These are phyloP conservation scores for Heterohyrax brucei DNA, from an alignment of 2,797 vertebrate genomes.

Conservation along the genomic window DNA sequence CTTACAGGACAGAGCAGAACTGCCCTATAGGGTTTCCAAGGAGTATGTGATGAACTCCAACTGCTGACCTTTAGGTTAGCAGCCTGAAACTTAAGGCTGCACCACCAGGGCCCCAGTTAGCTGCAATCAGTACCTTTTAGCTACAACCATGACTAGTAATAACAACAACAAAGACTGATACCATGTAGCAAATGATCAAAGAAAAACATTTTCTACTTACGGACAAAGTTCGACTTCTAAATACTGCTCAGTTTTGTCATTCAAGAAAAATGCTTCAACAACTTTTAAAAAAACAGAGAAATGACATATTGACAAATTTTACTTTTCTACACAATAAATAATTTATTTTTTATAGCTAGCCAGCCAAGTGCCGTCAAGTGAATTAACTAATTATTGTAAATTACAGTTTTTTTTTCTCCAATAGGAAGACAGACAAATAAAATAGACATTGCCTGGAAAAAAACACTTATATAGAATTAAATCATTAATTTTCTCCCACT, in stretches of 20 bases:
- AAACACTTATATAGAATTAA: conserved; percentile 51
- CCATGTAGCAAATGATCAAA: not conserved
- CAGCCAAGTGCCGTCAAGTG: not conserved
- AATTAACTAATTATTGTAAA: conserved; percentile 61
- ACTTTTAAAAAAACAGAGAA: conserved; percentile 90
- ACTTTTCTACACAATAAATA: conserved; percentile 60
- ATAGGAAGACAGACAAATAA: conserved; percentile 21
- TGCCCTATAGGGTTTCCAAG: too few species aligned
- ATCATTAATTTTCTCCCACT: not conserved
- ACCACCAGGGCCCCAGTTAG: not conserved
- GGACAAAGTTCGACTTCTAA: conserved; percentile 97
- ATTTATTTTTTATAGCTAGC: conserved; percentile 49
- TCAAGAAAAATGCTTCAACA: conserved; percentile 97
- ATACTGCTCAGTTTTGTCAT: conserved; percentile 93
- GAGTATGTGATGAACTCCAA: too few species aligned
- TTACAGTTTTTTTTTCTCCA: conserved; percentile 16
- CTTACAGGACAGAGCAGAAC: too few species aligned
- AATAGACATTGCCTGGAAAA: conserved; percentile 13
- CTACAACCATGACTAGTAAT: not conserved
- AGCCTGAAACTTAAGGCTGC: too few species aligned
- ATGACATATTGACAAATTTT: conserved; percentile 54
- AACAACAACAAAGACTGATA: conserved; percentile 39
- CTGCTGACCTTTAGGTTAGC: too few species aligned
- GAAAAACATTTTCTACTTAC: conserved; percentile 92
- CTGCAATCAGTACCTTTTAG: conserved; percentile 50